Conservation (phyloP, 2,797 vertebrate genomes). For the Nyctalus aviator region DNA sequence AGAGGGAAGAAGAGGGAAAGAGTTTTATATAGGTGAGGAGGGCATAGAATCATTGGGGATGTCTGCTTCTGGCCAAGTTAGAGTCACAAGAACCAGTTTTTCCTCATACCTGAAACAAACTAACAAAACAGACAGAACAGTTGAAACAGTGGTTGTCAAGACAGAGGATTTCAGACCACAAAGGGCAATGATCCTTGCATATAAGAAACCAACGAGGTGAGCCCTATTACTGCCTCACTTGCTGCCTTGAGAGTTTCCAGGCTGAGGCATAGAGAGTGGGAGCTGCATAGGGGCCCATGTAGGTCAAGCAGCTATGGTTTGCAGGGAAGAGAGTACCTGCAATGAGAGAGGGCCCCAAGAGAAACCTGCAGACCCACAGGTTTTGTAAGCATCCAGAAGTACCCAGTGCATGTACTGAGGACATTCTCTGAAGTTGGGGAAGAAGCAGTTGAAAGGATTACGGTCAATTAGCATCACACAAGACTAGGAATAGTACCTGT, state of each 20-base stretch:
- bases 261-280: accelerated
- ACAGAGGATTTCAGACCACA: not conserved
- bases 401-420: not conserved
- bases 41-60: not conserved
- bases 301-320: not conserved
- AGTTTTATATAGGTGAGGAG: not conserved
- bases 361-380: no score
- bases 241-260: not conserved
- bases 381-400: not conserved
- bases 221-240: not conserved
- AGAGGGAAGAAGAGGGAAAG: not conserved
- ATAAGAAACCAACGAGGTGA: not conserved
- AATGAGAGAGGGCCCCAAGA: not conserved
- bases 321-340: not conserved
- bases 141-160: not conserved
- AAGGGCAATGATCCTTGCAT: not conserved
- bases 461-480: not conserved
- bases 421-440: not conserved
- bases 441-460: not conserved
- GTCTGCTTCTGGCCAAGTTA: not conserved
- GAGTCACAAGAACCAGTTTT: not conserved
- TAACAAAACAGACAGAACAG: not conserved
- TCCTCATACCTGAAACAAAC: not conserved
- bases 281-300: not conserved
- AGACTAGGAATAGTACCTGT: no score